Conservation (phyloP, 2,797 vertebrate genomes). For the Florisuga fusca region DNA sequence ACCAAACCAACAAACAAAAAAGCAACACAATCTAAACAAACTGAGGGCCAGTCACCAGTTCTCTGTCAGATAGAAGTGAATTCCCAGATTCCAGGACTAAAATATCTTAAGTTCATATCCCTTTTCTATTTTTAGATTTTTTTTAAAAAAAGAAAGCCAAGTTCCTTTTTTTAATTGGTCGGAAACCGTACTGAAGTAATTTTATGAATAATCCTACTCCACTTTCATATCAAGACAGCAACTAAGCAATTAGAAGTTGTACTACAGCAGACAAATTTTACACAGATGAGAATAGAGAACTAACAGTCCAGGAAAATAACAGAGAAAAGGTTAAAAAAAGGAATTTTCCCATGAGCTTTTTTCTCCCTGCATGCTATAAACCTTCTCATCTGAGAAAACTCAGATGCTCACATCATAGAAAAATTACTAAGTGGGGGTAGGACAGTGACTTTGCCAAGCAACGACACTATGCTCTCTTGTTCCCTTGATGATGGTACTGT, state of each 20-base stretch:
- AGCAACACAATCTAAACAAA: neutral
- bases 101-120: neutral
- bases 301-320: slow-evolving; percentile 68
- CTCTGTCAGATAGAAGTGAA: slow-evolving; percentile 35
- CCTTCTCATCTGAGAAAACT: slow-evolving; percentile 76
- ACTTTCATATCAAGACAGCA: neutral
- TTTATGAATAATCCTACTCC: slow-evolving; percentile 9
- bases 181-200: slow-evolving; percentile 9
- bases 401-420: slow-evolving; percentile 73
- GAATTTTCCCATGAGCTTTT: slow-evolving; percentile 84
- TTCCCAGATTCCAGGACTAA: slow-evolving; percentile 18
- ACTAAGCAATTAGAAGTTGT: slow-evolving; percentile 29
- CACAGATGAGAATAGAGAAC: slow-evolving; percentile 41
- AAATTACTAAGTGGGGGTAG: slow-evolving; percentile 56
- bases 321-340: slow-evolving; percentile 77
- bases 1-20: neutral
- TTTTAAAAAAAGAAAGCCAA: neutral
- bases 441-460: slow-evolving; percentile 49
- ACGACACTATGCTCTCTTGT: slow-evolving; percentile 43
- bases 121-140: slow-evolving; percentile 13
- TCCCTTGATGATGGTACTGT: slow-evolving; percentile 51
- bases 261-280: slow-evolving; percentile 11
- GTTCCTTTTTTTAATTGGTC: neutral
- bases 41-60: neutral
- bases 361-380: slow-evolving; percentile 76